Base-by-base conservation (phyloP, 1,140 invertebrate genomes). In the Gryon sp. region DNA sequence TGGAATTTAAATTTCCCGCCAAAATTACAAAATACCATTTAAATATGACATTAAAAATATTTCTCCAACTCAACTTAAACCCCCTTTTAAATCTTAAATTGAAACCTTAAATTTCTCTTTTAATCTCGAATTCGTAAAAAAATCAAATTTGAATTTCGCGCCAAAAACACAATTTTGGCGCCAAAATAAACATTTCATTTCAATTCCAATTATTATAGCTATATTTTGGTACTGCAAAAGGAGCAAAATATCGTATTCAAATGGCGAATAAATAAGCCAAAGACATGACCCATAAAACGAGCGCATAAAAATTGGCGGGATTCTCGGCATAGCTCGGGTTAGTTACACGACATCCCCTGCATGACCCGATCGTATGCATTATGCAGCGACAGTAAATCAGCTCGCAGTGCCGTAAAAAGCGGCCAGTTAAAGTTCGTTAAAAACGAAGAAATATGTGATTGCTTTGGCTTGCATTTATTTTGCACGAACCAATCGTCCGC, bases 401-500 rank as follows among this genome's bases (percentile, higher is more conserved):
- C 22, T 28, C 11, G n/a, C 26, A 36, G n/a, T 16, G 41, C 50
- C n/a, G n/a, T n/a, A 76, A 69, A 68, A 76, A 53, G 16, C 32
- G 32, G 22, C 36, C 46, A 55, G 53, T 68, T 60, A 36, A 57
- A 63, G 63, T 69, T 68, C 57, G 62, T 69, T 62, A 68, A 68
- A 76, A 76, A 69, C 50, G 55, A 76, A 76, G 73, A 68, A 68
- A 68, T 68, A 68, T 62, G 57, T 63, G 63, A 76, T 68, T 68
- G 62, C 19, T n/a, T 40, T 12, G 50, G n/a, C n/a, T n/a, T n/a
- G n/a, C n/a, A 74, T 75, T 62, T 24, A 75, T 55, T 68, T 62
- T 34, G 16, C 11, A 38, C n/a, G n/a, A n/a, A n/a, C n/a, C n/a
- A 32, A 32, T 4, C 28, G 4, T 6, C n/a, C 4, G 4, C 4